Conservation (phyloP, 2,797 vertebrate species). For the Pagetopsis macropterus region DNA sequence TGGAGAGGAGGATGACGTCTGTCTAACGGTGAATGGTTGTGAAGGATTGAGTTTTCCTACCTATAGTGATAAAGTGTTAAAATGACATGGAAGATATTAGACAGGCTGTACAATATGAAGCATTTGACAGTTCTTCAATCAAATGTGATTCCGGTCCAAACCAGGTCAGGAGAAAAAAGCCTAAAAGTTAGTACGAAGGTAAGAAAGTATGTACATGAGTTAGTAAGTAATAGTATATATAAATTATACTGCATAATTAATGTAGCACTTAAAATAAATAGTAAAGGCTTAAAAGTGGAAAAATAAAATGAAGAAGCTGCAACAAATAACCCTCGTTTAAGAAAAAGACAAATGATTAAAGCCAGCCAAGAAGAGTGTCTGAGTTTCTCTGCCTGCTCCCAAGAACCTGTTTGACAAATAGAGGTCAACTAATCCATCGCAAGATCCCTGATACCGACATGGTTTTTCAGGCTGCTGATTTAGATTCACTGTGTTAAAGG, state of each 20-base stretch:
- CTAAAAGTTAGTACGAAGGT: background rate
- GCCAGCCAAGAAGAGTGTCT: too few relatives aligned
- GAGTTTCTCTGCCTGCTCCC: too few relatives aligned
- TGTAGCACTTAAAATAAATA: too few relatives aligned
- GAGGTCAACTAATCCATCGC: background rate
- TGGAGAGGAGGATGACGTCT: conserved; percentile 27
- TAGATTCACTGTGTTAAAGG: background rate
- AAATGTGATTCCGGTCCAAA: conserved; percentile 14
- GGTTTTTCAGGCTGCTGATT: background rate
- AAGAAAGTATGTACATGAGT: too few relatives aligned
- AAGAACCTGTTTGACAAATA: background rate
- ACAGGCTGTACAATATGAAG: conserved; percentile 23
- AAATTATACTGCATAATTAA: too few relatives aligned
- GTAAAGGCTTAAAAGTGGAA: too few relatives aligned
- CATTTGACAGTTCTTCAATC: conserved; percentile 24
- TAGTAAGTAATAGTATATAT: too few relatives aligned
- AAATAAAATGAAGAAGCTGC: too few relatives aligned
- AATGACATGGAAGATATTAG: conserved; percentile 26
- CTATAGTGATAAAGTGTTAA: conserved; percentile 26
- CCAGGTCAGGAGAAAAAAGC: conserved; percentile 1
- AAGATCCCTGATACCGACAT: background rate
- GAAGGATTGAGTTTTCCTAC: conserved; percentile 5
- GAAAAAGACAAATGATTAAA: too few relatives aligned
- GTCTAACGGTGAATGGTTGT: conserved; percentile 33
- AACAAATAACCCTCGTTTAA: too few relatives aligned